These are phyloP conservation scores for Stenurella melanura DNA, from an alignment of 2,888 invertebrate genomes.

Conservation along the genomic window DNA sequence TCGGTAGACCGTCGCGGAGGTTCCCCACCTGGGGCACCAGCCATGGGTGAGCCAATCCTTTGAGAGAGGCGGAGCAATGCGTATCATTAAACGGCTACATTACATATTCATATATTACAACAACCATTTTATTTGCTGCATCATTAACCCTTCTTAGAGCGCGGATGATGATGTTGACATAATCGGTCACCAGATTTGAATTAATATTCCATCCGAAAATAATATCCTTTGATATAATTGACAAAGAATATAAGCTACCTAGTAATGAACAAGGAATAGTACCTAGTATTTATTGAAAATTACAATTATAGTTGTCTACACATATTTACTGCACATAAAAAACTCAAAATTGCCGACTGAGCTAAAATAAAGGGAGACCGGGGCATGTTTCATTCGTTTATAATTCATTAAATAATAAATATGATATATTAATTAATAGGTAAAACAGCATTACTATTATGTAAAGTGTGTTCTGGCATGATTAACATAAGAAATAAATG, in stretches of 20 bases:
- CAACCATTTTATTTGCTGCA: conserved; percentile 42
- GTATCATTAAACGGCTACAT: conserved; percentile 57
- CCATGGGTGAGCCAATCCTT: conserved; percentile 60
- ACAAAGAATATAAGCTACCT: not conserved
- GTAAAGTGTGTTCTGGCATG: too few relatives aligned
- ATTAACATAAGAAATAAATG: too few relatives aligned
- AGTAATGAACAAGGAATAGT: too few relatives aligned
- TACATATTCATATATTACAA: conserved; percentile 65
- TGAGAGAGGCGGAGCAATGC: conserved; percentile 59
- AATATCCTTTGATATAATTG: not conserved
- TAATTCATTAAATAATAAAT: too few relatives aligned
- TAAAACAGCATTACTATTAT: too few relatives aligned
- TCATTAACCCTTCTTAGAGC: conserved; percentile 35
- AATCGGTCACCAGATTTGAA: conserved; percentile 4
- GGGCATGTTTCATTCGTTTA: too few relatives aligned
- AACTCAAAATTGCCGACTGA: too few relatives aligned
- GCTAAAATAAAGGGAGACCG: too few relatives aligned
- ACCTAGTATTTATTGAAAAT: too few relatives aligned
- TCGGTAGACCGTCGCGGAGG: conserved; percentile 29
- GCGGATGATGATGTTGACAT: conserved; percentile 20
- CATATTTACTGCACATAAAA: too few relatives aligned
- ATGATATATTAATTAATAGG: too few relatives aligned
- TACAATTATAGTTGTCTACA: too few relatives aligned
- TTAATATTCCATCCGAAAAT: not conserved
- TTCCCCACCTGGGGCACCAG: conserved; percentile 63